Conservation (phyloP, 2,888 invertebrate species). For the Halocaridina rubra region DNA sequence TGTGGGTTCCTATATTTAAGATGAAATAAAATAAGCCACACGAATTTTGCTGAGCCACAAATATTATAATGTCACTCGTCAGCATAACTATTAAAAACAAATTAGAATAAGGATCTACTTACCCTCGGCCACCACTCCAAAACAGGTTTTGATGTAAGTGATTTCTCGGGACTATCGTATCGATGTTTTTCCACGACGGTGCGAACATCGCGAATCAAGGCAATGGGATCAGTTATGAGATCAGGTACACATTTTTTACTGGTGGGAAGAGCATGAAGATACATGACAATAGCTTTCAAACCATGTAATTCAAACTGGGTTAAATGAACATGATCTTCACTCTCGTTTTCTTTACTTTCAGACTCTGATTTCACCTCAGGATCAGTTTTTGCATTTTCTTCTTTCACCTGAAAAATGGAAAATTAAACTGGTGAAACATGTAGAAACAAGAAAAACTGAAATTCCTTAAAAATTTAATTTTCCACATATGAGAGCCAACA, state of each 20-base stretch:
- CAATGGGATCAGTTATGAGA: slow-evolving; percentile 87
- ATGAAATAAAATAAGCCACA: background rate
- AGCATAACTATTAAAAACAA: no score
- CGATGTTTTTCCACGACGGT: slow-evolving; percentile 89
- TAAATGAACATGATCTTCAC: slow-evolving; percentile 66
- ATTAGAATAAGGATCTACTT: slow-evolving; percentile 9
- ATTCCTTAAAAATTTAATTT: no score
- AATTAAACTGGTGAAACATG: no score
- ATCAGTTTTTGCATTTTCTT: background rate
- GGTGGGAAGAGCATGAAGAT: slow-evolving; percentile 87
- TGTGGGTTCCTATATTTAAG: slow-evolving; percentile 51
- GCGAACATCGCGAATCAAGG: slow-evolving; percentile 88
- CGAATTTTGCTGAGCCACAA: no score
- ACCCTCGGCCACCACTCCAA: slow-evolving; percentile 70
- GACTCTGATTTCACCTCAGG: background rate
- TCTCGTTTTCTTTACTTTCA: background rate
- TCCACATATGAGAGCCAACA: no score
- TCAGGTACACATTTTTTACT: slow-evolving; percentile 93
- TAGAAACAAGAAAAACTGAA: no score
- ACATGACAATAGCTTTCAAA: slow-evolving; percentile 84
- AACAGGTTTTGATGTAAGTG: slow-evolving; percentile 85
- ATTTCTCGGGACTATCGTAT: slow-evolving; percentile 81
- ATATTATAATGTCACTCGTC: background rate
- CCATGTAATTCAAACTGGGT: slow-evolving; percentile 72
- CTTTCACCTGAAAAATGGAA: background rate